Evolutionary conservation across 2,113 vertebrate species (phyloP), one percentile per base, ranked within the genome.

Genomic region (Benitochromis conjunctus): DNA sequence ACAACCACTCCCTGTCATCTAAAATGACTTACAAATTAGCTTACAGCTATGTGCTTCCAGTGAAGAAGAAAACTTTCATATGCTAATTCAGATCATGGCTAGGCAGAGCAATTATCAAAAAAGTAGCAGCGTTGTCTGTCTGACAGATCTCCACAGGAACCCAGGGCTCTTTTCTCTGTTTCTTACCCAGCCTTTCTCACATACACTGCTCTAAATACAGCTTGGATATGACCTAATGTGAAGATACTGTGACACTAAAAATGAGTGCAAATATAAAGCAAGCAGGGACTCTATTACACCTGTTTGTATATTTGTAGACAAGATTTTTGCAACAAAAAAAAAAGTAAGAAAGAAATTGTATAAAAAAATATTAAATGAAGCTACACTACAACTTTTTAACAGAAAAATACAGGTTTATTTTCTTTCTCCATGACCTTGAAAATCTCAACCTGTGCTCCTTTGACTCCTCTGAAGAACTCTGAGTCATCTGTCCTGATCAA

Each of bases 21-120:
- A 87, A 94, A 96, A 95, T 94, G 91, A 94, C 93, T 94, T 94
- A 95, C 95, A 95, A 95, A 96, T 95, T 94, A 94, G 92, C 93
- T 93, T 91, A 91, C 83, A 92, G 92, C 92, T 90, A 94, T 86
- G 83, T 38, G 69, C 93, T 91, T 81, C 77, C 83, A 92, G 81
- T 58, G 80, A 87, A 77, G 89, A 83, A 13, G 24, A 58, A 71
- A 86, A 95, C 94, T 95, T 95, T 95, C 93, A 95, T 94, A 95
- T 95, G 95, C 92, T 93, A 96, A 95, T 95, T 86, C 92, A 88
- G 88, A 91, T 92, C 86, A 94, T 69, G 83, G 84, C 78, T 79
- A 83, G 81, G 89, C 80, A 94, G 93, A 92, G 90, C 93, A 94
- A 95, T 95, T 95, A 95, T 92, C 69, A 79, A 89, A 91, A 66